Base-by-base conservation (phyloP, 2,888 invertebrate genomes). In the Dorcus hopei region DNA sequence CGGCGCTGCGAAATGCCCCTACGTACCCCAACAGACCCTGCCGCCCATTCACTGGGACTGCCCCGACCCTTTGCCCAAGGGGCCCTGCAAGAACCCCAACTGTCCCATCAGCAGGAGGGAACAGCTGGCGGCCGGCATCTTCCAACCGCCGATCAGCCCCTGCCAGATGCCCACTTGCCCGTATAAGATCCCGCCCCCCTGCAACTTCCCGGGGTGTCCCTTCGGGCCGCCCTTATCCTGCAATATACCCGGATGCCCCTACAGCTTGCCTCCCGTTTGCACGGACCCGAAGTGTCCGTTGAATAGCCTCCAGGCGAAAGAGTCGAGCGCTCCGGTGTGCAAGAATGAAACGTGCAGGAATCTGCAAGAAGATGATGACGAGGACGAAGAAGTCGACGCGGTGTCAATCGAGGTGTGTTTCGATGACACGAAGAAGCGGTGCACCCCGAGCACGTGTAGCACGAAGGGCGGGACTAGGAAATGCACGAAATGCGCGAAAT, bases 31-130 rank as follows among this genome's bases (percentile, higher is more conserved):
- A 48, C 67, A 67, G 1, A 62, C 63, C 1, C 57, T 77, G 3
- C 76, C 75, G 0, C 77, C 78, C 3, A 78, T 78, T 50, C 78
- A 78, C 60, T 78, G 78, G 78, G 78, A 78, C 52, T 78, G 78
- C 64, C 78, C 78, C 0, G 77, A 78, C 56, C 77, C 78, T 0
- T 64, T 78, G 40, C 78, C 78, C 0, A 68, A 72, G 63, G 78
- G 74, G 2, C 64, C 68, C 4, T 78, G 78, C 57, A 70, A 66
- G 61, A 78, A 78, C 62, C 73, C 75, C 0, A 68, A 75, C 49
- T 78, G 78, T 64, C 78, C 78, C 2, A 52, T 67, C 70, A 52
- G 61, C 7, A 66, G 61, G 48, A 62, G 64, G 9, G 68, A 67
- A 57, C 67, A 68, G 40, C 58, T 75, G 42, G 58, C 64, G 3